These are phyloP conservation scores for Cosmia pyralina DNA, from an alignment of 2,888 invertebrate species.

Conservation along the genomic window DNA sequence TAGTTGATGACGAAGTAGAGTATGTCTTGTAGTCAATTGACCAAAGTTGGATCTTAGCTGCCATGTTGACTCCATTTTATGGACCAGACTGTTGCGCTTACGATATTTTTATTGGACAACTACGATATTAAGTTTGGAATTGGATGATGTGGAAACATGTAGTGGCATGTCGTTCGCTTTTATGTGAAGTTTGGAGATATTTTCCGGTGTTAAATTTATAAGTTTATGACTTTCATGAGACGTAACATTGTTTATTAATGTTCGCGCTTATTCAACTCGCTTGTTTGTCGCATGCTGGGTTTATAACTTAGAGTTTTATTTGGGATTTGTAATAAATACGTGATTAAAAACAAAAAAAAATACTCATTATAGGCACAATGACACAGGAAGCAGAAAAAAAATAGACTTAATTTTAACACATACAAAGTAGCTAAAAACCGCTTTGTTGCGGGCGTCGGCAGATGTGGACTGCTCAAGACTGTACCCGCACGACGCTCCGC, in stretches of 20 bases:
- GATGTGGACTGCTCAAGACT: too few relatives aligned
- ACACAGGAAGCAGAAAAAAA: too few relatives aligned
- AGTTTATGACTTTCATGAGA: background rate
- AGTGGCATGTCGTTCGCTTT: slow-evolving; percentile 22
- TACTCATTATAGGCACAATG: too few relatives aligned
- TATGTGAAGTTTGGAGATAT: slow-evolving; percentile 10
- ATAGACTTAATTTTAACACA: too few relatives aligned
- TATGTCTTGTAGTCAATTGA: slow-evolving; percentile 44
- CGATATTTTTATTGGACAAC: slow-evolving; percentile 56
- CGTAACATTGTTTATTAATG: background rate
- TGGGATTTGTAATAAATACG: too few relatives aligned
- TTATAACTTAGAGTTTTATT: too few relatives aligned
- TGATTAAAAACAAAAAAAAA: too few relatives aligned
- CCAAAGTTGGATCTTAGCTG: slow-evolving; percentile 62
- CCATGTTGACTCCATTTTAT: slow-evolving; percentile 65
- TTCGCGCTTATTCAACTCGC: background rate
- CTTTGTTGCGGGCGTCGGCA: too few relatives aligned
- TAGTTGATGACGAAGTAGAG: slow-evolving; percentile 10
- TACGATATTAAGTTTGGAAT: slow-evolving; percentile 45
- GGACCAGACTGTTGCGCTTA: slow-evolving; percentile 61
- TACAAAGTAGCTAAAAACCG: too few relatives aligned
- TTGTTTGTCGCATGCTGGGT: too few relatives aligned
- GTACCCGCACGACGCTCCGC: too few relatives aligned
- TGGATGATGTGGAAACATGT: slow-evolving; percentile 53
- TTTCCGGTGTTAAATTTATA: background rate